Percentiles rank a stretch among this genome's conserved stretches.
phyloP scores from a whole-genome alignment of 2,113 vertebrate genomes.

The Azemiops feae region DNA sequence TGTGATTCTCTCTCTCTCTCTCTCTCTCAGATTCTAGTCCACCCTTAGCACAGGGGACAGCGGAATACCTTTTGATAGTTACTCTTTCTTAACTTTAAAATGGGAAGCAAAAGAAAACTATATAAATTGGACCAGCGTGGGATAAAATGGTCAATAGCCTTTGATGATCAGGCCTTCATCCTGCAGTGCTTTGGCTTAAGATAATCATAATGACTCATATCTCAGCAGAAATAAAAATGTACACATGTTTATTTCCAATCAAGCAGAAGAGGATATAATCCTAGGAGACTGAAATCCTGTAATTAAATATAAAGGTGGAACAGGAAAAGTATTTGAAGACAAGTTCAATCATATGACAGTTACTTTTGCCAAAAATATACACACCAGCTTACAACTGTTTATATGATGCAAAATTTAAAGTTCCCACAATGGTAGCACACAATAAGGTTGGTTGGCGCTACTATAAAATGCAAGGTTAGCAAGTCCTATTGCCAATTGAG shows the following conservation, averaged over 20 bases:
- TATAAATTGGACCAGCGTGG: background rate
- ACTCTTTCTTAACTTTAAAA: background rate
- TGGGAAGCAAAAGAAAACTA: background rate
- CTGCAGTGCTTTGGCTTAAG: conserved; percentile 14
- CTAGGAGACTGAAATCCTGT: conserved; percentile 28
- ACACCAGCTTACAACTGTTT: background rate
- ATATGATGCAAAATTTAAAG: conserved; percentile 1
- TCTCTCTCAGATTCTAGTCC: background rate
- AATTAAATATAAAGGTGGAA: conserved; percentile 31
- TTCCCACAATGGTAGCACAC: conserved; percentile 3
- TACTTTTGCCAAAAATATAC: conserved; percentile 28
- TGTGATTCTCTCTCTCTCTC: background rate
- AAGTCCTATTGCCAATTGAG: background rate
- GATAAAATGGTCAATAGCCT: background rate
- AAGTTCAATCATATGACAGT: conserved; percentile 13
- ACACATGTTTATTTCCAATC: conserved; percentile 21
- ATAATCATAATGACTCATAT: conserved; percentile 19
- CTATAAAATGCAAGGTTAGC: conserved; percentile 6
- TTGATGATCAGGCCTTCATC: background rate
- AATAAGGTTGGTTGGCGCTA: background rate
- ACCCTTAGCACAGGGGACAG: background rate
- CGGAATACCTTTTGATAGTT: background rate
- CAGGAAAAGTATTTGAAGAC: conserved; percentile 32
- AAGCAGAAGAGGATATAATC: conserved; percentile 37
- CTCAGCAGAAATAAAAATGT: background rate